Evolutionary conservation across 2,113 vertebrate species (phyloP).

Genomic region (Ceyx melanurus): DNA sequence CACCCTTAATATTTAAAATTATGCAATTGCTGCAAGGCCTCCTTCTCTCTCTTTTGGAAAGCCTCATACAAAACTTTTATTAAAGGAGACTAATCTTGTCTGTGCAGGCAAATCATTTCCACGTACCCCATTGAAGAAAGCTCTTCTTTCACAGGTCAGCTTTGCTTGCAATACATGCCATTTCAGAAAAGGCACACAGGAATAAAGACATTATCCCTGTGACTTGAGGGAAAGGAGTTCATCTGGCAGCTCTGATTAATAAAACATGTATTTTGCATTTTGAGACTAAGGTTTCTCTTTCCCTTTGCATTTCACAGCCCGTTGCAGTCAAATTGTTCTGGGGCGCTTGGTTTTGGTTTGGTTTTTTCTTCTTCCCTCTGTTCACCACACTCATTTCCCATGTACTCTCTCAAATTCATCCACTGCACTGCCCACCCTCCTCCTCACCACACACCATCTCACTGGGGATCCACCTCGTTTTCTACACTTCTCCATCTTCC

Average conservation of each 20-base stretch:
- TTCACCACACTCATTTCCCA: background rate
- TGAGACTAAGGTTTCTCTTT: background rate
- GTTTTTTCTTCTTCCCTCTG: background rate
- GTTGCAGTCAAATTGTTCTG: background rate
- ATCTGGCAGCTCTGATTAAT: background rate
- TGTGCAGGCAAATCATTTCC: background rate
- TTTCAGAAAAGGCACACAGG: background rate
- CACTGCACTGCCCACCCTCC: background rate
- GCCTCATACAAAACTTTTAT: conserved; percentile 40
- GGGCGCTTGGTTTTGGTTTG: background rate
- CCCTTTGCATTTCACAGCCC: background rate
- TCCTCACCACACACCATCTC: background rate
- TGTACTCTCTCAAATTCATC: background rate
- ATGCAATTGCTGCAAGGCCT: conserved; percentile 56
- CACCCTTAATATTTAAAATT: conserved; percentile 63
- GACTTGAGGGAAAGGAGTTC: background rate
- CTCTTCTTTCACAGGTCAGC: background rate
- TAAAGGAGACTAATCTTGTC: conserved; percentile 5
- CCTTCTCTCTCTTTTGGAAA: conserved; percentile 35
- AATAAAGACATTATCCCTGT: background rate
- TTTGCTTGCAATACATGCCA: background rate
- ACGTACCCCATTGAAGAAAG: background rate
- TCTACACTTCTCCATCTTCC: background rate
- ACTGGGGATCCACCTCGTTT: background rate
- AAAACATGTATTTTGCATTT: background rate